These are phyloP conservation scores for Triops longicaudatus DNA, from an alignment of 1,140 invertebrate genomes.

Conservation along the genomic window DNA sequence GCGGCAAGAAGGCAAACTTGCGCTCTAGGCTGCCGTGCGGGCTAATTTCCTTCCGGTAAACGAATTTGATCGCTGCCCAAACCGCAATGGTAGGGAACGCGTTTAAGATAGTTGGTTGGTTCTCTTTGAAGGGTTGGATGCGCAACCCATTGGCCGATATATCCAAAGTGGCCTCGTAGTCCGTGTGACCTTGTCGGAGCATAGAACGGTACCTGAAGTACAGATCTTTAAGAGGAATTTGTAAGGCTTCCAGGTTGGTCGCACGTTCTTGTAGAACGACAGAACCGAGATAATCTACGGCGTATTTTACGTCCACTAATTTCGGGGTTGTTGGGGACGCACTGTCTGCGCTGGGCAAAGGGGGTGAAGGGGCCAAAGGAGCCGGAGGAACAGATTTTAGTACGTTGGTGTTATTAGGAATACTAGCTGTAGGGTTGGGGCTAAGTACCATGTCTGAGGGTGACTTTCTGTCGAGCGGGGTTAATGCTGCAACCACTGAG, in stretches of 20 bases:
- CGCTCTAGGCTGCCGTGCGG: slow-evolving; percentile 34
- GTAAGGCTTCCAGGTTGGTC: slow-evolving; percentile 68
- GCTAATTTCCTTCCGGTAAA: slow-evolving; percentile 32
- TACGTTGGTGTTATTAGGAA: slow-evolving; percentile 8
- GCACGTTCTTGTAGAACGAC: slow-evolving; percentile 66
- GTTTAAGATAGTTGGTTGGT: slow-evolving; percentile 50
- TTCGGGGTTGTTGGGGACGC: background rate
- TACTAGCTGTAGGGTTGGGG: slow-evolving; percentile 22
- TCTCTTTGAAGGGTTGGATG: slow-evolving; percentile 44
- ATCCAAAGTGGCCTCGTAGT: slow-evolving; percentile 44
- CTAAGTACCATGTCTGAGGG: slow-evolving; percentile 11
- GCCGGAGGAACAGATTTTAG: slow-evolving; percentile 17
- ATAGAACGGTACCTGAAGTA: slow-evolving; percentile 54
- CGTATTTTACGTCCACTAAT: slow-evolving; percentile 30
- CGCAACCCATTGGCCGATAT: slow-evolving; percentile 59
- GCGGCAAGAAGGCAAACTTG: slow-evolving; percentile 67
- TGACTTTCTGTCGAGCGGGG: slow-evolving; percentile 1
- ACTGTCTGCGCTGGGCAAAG: slow-evolving; percentile 3
- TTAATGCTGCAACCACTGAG: background rate
- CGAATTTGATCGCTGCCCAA: slow-evolving; percentile 76
- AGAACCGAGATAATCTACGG: slow-evolving; percentile 71
- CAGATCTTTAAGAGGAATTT: slow-evolving; percentile 67
- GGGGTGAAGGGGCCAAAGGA: background rate
- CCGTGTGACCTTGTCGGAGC: slow-evolving; percentile 40
- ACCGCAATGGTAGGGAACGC: slow-evolving; percentile 82